These are phyloP conservation scores for Piezodorus guildinii DNA, from an alignment of 1,140 invertebrate species.

Conservation along the genomic window DNA sequence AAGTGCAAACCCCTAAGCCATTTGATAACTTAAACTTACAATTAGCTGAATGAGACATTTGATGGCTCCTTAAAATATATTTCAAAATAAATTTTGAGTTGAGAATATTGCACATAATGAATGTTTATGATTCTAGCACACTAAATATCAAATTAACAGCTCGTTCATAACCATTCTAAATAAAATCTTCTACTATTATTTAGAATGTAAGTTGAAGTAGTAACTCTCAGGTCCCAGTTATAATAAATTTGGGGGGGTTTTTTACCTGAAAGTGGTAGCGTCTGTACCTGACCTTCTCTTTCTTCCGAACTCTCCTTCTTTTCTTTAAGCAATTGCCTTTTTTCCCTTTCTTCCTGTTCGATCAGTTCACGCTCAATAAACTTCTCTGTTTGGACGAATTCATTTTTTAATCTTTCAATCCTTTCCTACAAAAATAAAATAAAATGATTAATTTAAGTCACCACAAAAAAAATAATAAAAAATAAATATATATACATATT, in stretches of 20 bases:
- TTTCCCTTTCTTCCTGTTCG: constrained; percentile 25
- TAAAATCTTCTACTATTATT: constrained; percentile 3
- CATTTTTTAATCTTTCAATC: constrained; percentile 23
- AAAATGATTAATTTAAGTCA: background rate
- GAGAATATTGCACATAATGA: background rate
- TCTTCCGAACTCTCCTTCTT: background rate
- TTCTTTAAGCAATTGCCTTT: constrained; percentile 2
- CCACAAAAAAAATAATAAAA: constrained; percentile 10
- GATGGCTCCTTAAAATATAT: too few relatives aligned
- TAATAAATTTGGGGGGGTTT: background rate
- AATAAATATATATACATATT: too few relatives aligned
- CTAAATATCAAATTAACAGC: background rate
- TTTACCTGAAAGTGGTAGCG: background rate
- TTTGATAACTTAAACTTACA: too few relatives aligned
- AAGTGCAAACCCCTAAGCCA: too few relatives aligned
- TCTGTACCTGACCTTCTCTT: background rate
- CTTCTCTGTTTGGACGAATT: constrained; percentile 25
- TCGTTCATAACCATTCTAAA: background rate
- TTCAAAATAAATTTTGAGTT: background rate
- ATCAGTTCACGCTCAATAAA: constrained; percentile 24
- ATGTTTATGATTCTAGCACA: background rate
- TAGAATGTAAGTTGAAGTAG: constrained; percentile 1
- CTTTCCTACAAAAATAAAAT: constrained; percentile 21
- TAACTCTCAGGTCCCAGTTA: background rate
- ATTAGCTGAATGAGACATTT: too few relatives aligned